Conservation (phyloP, 2,888 invertebrate species). For the Heliconius ismenius region DNA sequence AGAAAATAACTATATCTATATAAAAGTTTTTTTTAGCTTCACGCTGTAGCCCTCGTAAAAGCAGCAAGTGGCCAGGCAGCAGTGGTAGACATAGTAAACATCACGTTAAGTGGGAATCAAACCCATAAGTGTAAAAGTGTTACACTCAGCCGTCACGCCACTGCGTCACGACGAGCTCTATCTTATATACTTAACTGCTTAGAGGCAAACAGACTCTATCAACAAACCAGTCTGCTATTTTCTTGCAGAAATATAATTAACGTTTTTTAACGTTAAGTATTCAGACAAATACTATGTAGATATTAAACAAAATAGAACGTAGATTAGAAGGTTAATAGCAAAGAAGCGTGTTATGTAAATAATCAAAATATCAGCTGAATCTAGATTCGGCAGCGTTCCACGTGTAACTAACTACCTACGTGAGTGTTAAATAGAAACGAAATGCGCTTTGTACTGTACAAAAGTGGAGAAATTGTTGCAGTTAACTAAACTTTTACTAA, state of each 20-base stretch:
- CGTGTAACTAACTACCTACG: constrained; percentile 31
- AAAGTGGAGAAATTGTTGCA: constrained; percentile 5
- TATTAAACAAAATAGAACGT: not conserved
- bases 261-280: not conserved
- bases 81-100: too few relatives aligned
- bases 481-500: constrained; percentile 1
- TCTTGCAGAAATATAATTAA: not conserved
- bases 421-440: constrained; percentile 29
- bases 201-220: not conserved
- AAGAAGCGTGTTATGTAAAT: constrained; percentile 17
- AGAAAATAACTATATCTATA: too few relatives aligned
- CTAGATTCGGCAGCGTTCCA: constrained; percentile 16
- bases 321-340: constrained; percentile 3
- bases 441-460: constrained; percentile 15
- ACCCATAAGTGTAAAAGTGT: not conserved
- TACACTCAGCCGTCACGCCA: not conserved
- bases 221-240: not conserved
- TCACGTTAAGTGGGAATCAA: not conserved
- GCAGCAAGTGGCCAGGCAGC: too few relatives aligned
- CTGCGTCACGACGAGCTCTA: too few relatives aligned
- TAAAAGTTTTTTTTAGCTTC: too few relatives aligned
- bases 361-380: constrained; percentile 20
- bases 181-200: not conserved
- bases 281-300: not conserved
- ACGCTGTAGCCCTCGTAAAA: too few relatives aligned